Evolutionary conservation across 2,797 vertebrate genomes (phyloP), one percentile per base, ranked within the genome.

Genomic region (Microcaecilia unicolor): DNA sequence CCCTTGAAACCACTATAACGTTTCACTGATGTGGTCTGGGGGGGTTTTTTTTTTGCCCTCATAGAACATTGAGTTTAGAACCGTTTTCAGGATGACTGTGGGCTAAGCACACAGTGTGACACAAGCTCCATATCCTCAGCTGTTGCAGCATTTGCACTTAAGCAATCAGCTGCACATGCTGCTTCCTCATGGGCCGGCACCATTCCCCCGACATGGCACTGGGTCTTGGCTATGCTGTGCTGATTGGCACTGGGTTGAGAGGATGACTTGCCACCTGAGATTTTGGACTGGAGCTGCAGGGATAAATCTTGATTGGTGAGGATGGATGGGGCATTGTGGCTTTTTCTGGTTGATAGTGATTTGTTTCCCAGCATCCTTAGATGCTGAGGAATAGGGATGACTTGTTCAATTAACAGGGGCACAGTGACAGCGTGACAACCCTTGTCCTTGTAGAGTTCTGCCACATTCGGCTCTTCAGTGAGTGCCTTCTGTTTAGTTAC

Each of bases 291-390:
- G 5, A 34, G 38, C 3, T 34, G 39, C 11, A 39, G 25, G 5
- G 20, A 27, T 9, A 43, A 18, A 21, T 43, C 32, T 4, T 50
- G 34, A 1, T 29, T 48, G 24, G 31, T 37, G 24, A 34, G 52
- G 19, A 32, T 10, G 7, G 35, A 8, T 8, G 29, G 4, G 7
- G 15, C 10, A 1, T 10, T 3, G 6, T 3, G 7, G 4, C 18
- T 18, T 10, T 14, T 12, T 3, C 28, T 16, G 2, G 10, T 16
- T 2, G 19, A 4, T 1, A 15, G 12, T 3, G 28, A 15, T 19
- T 52, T 47, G 24, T 16, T 26, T 17, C 44, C 39, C 4, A 49
- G 30, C 1, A 33, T 25, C 3, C 16, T 35, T 37, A 34, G 39
- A 47, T 37, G 51, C 24, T 21, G 49, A 3, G 2, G 35, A 3